Base-by-base conservation (phyloP, 2,113 vertebrate genomes). In the Triplophysa dalaica region DNA sequence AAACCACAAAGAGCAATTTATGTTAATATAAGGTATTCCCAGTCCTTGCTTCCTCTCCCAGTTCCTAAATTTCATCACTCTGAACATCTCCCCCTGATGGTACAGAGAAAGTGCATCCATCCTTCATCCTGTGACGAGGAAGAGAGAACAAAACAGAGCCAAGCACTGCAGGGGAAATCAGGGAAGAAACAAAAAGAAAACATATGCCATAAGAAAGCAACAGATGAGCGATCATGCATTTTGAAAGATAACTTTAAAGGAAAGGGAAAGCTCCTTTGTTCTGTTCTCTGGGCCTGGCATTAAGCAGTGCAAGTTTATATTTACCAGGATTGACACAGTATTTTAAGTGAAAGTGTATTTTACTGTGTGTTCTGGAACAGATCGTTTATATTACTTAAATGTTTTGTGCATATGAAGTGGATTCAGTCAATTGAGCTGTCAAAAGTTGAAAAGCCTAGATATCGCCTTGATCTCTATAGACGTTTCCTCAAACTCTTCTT, bases 191-290 rank as follows among this genome's bases (percentile, higher is more conserved):
- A 81, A 76, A 63, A 41, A 56, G 38, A 63, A 76, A 64, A 64
- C 45, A 70, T 21, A 54, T 77, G 74, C 33, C 80, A 77, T 14
- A 21, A 62, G 43, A 52, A 29, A 75, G 64, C 11, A 50, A 63
- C 73, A 76, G 50, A 72, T 60, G 33, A 38, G n/a, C 8, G 41
- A 60, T 80, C 38, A 5, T 12, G 21, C 45, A 52, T 21, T 70
- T 61, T 54, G 54, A 60, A 33, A 73, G 54, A 52, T 0, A 8
- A 22, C 52, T 73, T 73, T 73, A 13, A 60, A 60, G 19, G 54
- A 73, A 60, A 58, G 65, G 41, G 24, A 65, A 26, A 4, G 41
- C 48, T 19, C 3, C 60, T 12, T 52, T 77, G 45, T 72, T 24
- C 50, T 77, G 33, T 64, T 77, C 4, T 14, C 52, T 22, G 52